Percentiles rank a stretch among this genome's conserved stretches.
Conservation (phyloP, 1,140 invertebrate species). For the Ceratina australensis region DNA sequence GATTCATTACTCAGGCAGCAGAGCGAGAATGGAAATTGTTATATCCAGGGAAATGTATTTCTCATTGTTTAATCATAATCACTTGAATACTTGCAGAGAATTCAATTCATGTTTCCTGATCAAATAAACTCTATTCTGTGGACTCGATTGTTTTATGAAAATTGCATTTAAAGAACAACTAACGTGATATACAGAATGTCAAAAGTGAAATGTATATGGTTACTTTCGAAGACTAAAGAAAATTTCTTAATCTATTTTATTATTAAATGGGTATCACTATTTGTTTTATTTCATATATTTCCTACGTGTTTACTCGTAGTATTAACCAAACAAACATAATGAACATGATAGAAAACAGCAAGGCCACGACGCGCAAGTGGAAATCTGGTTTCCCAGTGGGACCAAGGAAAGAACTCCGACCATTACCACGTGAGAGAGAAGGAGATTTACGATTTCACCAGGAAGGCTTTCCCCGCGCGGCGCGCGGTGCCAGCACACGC, state of each 20-base stretch:
- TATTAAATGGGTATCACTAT: too few relatives aligned
- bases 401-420: background rate
- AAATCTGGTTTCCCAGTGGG: slow-evolving; percentile 28
- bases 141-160: too few relatives aligned
- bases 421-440: slow-evolving; percentile 24
- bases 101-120: too few relatives aligned
- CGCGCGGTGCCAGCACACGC: slow-evolving; percentile 6
- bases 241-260: too few relatives aligned
- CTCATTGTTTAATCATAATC: too few relatives aligned
- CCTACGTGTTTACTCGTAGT: background rate
- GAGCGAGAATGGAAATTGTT: background rate
- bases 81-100: too few relatives aligned
- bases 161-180: too few relatives aligned
- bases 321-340: background rate
- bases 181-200: too few relatives aligned
- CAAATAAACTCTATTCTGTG: too few relatives aligned
- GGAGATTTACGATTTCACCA: slow-evolving; percentile 64
- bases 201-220: too few relatives aligned
- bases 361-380: background rate
- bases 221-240: too few relatives aligned
- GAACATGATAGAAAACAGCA: background rate
- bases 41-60: background rate
- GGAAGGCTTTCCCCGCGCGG: slow-evolving; percentile 45
- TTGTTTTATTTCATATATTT: too few relatives aligned
- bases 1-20: background rate